phyloP scores from a whole-genome alignment of 2,888 invertebrate genomes.

The Merodon equestris region DNA sequence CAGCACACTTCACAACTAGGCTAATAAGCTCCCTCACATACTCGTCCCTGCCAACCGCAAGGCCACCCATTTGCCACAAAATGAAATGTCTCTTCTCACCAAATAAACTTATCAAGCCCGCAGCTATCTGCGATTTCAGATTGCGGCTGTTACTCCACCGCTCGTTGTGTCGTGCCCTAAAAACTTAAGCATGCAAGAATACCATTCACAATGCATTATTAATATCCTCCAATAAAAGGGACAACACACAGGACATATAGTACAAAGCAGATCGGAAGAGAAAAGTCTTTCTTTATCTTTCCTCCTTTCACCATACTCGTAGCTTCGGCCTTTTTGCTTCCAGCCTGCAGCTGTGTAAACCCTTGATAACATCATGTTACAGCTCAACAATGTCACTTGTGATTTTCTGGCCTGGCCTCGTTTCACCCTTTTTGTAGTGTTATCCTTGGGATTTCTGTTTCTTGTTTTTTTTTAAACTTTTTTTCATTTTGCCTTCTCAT shows the following conservation, averaged over 20 bases:
- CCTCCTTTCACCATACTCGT: too few species aligned
- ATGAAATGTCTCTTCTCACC: neutral
- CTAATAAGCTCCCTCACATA: constrained; percentile 6
- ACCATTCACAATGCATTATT: constrained; percentile 55
- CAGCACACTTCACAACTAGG: constrained; percentile 12
- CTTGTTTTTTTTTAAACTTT: constrained; percentile 1
- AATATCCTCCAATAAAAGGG: constrained; percentile 54
- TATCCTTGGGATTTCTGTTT: constrained; percentile 50
- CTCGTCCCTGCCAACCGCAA: neutral
- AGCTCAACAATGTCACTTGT: constrained; percentile 68
- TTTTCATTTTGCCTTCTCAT: constrained; percentile 22
- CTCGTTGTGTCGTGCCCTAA: constrained; percentile 1
- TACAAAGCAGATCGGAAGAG: neutral
- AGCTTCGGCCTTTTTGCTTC: constrained; percentile 24
- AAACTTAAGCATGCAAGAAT: constrained; percentile 33
- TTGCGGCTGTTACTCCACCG: constrained; percentile 10
- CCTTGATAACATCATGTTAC: constrained; percentile 68
- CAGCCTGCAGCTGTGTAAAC: constrained; percentile 61
- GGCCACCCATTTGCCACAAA: too few species aligned
- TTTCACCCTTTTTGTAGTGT: constrained; percentile 46
- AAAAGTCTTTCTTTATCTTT: constrained; percentile 22
- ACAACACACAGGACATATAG: constrained; percentile 8
- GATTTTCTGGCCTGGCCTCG: constrained; percentile 65
- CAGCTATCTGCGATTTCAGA: neutral
- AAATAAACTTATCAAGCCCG: constrained; percentile 39